Evolutionary conservation across 1,140 invertebrate species (phyloP).

Genomic region (Chrysopa pallens): DNA sequence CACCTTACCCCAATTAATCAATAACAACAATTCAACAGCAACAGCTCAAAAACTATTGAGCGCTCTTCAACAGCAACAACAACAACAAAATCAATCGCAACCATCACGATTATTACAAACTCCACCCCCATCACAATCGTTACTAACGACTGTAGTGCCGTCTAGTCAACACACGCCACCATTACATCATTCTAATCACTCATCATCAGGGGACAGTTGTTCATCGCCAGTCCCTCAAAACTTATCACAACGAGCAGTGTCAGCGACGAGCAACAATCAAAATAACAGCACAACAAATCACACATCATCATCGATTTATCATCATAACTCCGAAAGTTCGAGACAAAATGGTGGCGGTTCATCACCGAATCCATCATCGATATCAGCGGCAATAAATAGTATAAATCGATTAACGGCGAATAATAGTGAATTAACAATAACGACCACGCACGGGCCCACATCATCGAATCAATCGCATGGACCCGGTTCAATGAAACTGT

Average conservation of each 20-base stretch:
- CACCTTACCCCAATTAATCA: slow-evolving; percentile 44
- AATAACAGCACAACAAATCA: slow-evolving; percentile 10
- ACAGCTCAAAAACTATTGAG: slow-evolving; percentile 42
- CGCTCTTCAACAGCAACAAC: slow-evolving; percentile 39
- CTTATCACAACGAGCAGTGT: background rate
- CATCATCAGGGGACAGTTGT: too few species aligned
- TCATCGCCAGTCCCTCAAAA: background rate
- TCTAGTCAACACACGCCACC: background rate
- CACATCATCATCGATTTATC: slow-evolving; percentile 14
- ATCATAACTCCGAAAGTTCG: slow-evolving; percentile 13
- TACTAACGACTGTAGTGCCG: background rate
- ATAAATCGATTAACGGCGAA: slow-evolving; percentile 48
- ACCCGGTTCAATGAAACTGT: slow-evolving; percentile 33
- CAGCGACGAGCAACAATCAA: slow-evolving; percentile 7
- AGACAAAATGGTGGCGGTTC: slow-evolving; percentile 5
- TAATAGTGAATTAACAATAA: slow-evolving; percentile 63
- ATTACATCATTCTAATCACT: background rate
- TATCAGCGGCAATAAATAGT: slow-evolving; percentile 21
- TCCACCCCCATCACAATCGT: background rate
- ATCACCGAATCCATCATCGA: slow-evolving; percentile 1
- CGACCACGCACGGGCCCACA: slow-evolving; percentile 43
- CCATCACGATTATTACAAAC: background rate
- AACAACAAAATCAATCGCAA: background rate
- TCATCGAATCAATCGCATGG: slow-evolving; percentile 21
- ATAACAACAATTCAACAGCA: slow-evolving; percentile 32